A percentile compares a stretch with the other conserved stretches of the same genome.
Conservation (phyloP, 1,140 invertebrate species). For the Dolichoris vasculosae region DNA sequence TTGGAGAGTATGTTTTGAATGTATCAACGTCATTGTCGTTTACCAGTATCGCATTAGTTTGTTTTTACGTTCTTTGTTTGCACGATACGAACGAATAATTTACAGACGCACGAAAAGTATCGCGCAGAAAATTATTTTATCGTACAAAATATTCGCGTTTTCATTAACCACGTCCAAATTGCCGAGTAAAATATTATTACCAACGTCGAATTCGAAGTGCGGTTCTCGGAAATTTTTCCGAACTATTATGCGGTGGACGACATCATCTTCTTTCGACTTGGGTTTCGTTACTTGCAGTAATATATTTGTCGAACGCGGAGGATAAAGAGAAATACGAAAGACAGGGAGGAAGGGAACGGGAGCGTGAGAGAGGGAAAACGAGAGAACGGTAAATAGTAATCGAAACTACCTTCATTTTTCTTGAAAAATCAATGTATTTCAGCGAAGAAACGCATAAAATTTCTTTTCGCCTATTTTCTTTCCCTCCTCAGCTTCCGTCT, state of each 20-base stretch:
- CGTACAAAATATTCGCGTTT: too few relatives aligned
- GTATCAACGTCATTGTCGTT: neutral
- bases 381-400: neutral
- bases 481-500: too few relatives aligned
- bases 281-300: neutral
- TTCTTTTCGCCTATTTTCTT: neutral
- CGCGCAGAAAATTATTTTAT: neutral
- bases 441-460: constrained; percentile 20
- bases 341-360: neutral
- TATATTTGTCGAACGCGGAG: neutral
- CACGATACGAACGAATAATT: neutral
- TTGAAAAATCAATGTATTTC: constrained; percentile 16
- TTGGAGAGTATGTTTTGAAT: neutral
- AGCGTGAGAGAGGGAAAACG: neutral
- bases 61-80: neutral
- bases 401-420: neutral
- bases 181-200: neutral
- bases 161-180: too few relatives aligned
- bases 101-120: neutral
- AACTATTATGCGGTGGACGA: neutral
- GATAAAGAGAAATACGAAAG: neutral
- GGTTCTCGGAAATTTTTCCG: neutral
- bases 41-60: neutral
- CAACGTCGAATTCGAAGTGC: too few relatives aligned
- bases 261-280: neutral